A percentile compares a stretch with the other conserved stretches of the same genome.
phyloP scores from a whole-genome alignment of 1,140 invertebrate genomes.

The Theocolax elegans region DNA sequence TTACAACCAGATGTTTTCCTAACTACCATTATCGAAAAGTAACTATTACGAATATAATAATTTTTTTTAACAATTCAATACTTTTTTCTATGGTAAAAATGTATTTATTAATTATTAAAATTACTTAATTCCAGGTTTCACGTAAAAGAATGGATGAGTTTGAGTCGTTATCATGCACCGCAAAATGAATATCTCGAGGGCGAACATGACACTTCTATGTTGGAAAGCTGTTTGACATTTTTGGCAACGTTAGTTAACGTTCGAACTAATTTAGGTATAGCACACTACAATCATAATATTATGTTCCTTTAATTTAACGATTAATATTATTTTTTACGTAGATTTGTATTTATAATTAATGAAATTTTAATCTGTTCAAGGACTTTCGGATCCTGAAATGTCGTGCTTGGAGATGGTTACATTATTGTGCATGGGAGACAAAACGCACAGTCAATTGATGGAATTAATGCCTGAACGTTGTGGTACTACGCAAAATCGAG shows the following conservation, averaged over 20 bases:
- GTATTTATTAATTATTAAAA: constrained; percentile 1
- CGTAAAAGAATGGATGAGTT: constrained; percentile 85
- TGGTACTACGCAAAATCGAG: constrained; percentile 87
- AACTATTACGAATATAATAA: constrained; percentile 56
- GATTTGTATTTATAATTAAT: neutral
- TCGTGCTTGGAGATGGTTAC: constrained; percentile 93
- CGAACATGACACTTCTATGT: constrained; percentile 87
- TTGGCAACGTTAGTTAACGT: constrained; percentile 89
- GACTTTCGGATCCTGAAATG: constrained; percentile 68
- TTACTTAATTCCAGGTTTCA: constrained; percentile 74
- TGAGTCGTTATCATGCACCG: constrained; percentile 74
- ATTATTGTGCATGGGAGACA: constrained; percentile 90
- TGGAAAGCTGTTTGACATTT: constrained; percentile 92
- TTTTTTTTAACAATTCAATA: constrained; percentile 18
- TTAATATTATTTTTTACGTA: neutral
- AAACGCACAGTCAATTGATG: constrained; percentile 94
- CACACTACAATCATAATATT: neutral
- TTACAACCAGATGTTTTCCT: constrained; percentile 88
- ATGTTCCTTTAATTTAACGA: neutral
- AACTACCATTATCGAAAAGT: constrained; percentile 89
- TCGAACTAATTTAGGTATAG: constrained; percentile 87
- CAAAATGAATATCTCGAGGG: constrained; percentile 74
- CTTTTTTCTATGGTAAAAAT: neutral
- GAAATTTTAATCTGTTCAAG: constrained; percentile 47
- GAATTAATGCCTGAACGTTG: constrained; percentile 96